phyloP scores from a whole-genome alignment of 2,888 invertebrate species.

The Schizaphis graminum region DNA sequence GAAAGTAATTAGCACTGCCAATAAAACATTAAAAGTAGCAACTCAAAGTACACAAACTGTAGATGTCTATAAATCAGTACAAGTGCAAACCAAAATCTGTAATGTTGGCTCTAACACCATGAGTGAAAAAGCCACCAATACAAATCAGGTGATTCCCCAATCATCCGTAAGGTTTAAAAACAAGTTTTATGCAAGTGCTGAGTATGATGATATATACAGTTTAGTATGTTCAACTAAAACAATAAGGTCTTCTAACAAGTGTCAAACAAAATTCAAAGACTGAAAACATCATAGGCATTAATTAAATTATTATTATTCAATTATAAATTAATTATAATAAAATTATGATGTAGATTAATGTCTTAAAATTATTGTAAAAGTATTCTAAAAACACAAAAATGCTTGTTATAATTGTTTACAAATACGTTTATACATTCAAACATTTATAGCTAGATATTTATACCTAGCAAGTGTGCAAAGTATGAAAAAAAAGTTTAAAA shows the following conservation, averaged over 20 bases:
- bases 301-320: constrained; percentile 54
- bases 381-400: constrained; percentile 61
- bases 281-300: constrained; percentile 36
- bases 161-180: neutral
- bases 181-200: neutral
- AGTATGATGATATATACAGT: neutral
- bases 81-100: neutral
- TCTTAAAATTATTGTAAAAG: constrained; percentile 63
- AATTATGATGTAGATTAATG: constrained; percentile 58
- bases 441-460: constrained; percentile 57
- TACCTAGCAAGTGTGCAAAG: constrained; percentile 53
- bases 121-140: constrained; percentile 32
- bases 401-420: constrained; percentile 57
- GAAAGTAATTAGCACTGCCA: neutral
- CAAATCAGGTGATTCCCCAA: neutral
- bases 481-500: constrained; percentile 49
- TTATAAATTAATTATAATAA: constrained; percentile 45
- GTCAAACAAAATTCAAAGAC: constrained; percentile 14
- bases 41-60: constrained; percentile 21
- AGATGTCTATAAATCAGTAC: constrained; percentile 28
- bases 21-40: neutral
- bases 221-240: neutral
- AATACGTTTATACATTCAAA: constrained; percentile 63
- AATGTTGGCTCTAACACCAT: constrained; percentile 35
- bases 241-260: neutral